phyloP scores from a whole-genome alignment of 2,797 vertebrate genomes.

The Scomberomorus guttatus region DNA sequence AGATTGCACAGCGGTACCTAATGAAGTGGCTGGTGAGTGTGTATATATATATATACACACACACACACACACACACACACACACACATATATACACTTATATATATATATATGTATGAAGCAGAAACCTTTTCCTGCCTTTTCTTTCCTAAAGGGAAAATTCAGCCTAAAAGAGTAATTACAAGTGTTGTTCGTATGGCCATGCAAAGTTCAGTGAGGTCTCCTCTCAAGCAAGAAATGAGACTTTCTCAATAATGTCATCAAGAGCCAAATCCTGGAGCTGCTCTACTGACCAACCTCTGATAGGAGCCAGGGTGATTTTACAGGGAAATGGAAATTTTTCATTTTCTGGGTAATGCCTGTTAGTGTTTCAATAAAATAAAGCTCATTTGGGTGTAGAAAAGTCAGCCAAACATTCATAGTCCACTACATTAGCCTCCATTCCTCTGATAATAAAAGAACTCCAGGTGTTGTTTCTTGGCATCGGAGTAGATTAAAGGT shows the following conservation, averaged over 20 bases:
- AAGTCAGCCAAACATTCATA: conserved; percentile 48
- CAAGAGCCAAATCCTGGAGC: conserved; percentile 44
- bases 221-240: conserved; percentile 71
- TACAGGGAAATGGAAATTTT: conserved; percentile 42
- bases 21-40: no score
- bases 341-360: conserved; percentile 61
- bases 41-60: no score
- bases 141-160: conserved; percentile 24
- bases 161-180: conserved; percentile 35
- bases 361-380: conserved; percentile 61
- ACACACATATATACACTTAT: no score
- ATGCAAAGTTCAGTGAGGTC: conserved; percentile 63
- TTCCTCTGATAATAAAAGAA: conserved; percentile 24
- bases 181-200: conserved; percentile 34
- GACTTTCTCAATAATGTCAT: conserved; percentile 64
- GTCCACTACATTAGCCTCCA: conserved; percentile 35
- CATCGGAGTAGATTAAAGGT: conserved; percentile 2
- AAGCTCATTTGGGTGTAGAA: conserved; percentile 55
- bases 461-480: conserved; percentile 29
- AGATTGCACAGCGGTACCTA: no score
- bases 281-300: conserved; percentile 61
- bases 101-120: conserved; percentile 5
- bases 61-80: no score
- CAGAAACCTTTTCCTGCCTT: conserved; percentile 3
- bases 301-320: conserved; percentile 37